Percentiles rank a stretch among this genome's conserved stretches.
Evolutionary conservation across 1,140 invertebrate species (phyloP).

Genomic region (Hydropsyche tenuis): DNA sequence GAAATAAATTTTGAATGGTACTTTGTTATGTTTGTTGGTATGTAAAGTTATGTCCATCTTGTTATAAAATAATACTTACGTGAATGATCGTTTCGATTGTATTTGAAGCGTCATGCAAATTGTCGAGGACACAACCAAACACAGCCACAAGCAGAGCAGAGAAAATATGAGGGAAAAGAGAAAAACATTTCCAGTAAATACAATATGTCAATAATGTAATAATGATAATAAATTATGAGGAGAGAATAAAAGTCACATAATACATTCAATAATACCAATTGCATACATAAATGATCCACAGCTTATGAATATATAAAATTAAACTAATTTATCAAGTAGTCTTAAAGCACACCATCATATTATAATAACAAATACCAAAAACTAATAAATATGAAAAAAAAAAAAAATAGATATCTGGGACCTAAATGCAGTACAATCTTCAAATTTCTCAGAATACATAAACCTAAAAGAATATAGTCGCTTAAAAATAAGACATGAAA

Average conservation of each 20-base stretch:
- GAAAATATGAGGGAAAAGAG: slow-evolving; percentile 75
- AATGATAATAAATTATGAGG: slow-evolving; percentile 46
- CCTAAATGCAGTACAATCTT: slow-evolving; percentile 8
- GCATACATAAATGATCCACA: slow-evolving; percentile 35
- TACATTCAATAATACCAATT: slow-evolving; percentile 48
- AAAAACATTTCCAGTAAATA: slow-evolving; percentile 67
- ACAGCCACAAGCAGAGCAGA: slow-evolving; percentile 77
- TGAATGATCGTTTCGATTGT: slow-evolving; percentile 75
- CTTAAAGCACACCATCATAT: slow-evolving; percentile 32
- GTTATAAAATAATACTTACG: slow-evolving; percentile 72
- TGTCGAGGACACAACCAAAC: slow-evolving; percentile 75
- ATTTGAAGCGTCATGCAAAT: slow-evolving; percentile 77
- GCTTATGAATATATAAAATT: slow-evolving; percentile 25
- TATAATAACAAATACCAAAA: slow-evolving; percentile 14
- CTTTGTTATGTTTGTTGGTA: slow-evolving; percentile 38
- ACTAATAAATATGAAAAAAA: slow-evolving; percentile 1
- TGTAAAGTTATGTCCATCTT: slow-evolving; percentile 49
- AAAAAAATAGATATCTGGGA: background rate
- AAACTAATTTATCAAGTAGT: slow-evolving; percentile 20
- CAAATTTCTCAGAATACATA: background rate
- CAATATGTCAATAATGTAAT: slow-evolving; percentile 47
- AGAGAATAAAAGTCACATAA: slow-evolving; percentile 50
- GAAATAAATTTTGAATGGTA: slow-evolving; percentile 16
- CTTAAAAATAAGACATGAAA: background rate
- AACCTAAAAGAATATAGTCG: background rate